Conservation (phyloP, 2,113 vertebrate species). For the Channa maculata region DNA sequence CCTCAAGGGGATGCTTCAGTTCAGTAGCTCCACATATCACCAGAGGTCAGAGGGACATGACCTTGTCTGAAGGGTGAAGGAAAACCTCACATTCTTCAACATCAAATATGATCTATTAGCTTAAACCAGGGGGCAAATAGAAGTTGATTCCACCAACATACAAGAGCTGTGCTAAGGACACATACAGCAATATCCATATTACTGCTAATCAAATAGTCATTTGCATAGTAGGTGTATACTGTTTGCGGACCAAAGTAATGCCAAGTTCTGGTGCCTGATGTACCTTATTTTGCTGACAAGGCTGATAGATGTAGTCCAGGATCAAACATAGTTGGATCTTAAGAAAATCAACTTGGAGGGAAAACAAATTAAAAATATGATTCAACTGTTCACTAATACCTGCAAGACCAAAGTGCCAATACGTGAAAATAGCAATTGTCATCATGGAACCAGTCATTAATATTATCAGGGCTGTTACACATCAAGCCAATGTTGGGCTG, state of each 20-base stretch:
- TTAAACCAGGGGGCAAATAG: constrained; percentile 57
- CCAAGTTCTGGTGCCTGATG: not conserved
- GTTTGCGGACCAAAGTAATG: not conserved
- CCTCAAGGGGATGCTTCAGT: constrained; percentile 8
- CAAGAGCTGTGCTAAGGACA: not conserved
- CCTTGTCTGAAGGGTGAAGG: not conserved
- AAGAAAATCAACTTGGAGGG: not conserved
- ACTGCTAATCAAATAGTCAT: not conserved
- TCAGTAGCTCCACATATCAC: constrained; percentile 11
- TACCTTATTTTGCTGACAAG: not conserved
- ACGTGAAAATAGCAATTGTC: too few species aligned
- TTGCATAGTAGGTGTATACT: constrained; percentile 1
- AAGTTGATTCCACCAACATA: constrained; percentile 31
- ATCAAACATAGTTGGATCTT: not conserved
- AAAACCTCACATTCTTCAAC: constrained; percentile 11
- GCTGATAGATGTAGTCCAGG: not conserved
- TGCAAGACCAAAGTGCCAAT: too few species aligned
- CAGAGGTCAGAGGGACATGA: constrained; percentile 1
- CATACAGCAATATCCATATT: not conserved
- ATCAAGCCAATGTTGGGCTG: too few species aligned
- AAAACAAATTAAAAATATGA: not conserved
- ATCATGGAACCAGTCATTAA: too few species aligned
- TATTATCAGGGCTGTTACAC: too few species aligned
- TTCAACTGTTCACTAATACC: too few species aligned
- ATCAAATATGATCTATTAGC: constrained; percentile 21